Conservation (phyloP, 2,888 invertebrate genomes). For the Vesta saturnalis region DNA sequence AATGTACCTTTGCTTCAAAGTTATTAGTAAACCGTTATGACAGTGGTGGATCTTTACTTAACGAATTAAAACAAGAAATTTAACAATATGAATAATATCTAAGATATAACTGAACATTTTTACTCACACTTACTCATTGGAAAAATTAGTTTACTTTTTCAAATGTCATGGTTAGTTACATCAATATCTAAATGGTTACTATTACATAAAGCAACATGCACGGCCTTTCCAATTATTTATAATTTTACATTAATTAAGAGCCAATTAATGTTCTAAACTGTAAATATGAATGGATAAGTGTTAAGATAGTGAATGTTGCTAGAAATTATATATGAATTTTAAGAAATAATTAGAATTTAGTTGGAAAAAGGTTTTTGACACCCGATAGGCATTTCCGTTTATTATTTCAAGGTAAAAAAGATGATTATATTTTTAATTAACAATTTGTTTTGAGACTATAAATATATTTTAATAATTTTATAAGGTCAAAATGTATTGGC, state of each 20-base stretch:
- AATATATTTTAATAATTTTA: no score
- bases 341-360: not conserved
- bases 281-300: not conserved
- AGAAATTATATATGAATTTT: not conserved
- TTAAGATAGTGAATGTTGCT: not conserved
- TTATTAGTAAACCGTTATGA: no score
- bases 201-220: no score
- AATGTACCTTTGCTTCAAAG: no score
- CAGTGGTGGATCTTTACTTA: no score
- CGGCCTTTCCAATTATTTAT: conserved; percentile 1
- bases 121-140: conserved; percentile 1
- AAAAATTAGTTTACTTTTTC: conserved; percentile 10
- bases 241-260: not conserved
- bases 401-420: conserved; percentile 1
- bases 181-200: conserved; percentile 3
- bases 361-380: not conserved
- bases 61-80: no score
- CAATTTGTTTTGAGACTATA: no score
- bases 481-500: no score
- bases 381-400: not conserved
- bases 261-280: not conserved
- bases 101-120: not conserved
- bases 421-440: not conserved
- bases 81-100: not conserved
- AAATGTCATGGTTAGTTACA: conserved; percentile 9